These are phyloP conservation scores for Poicephalus gulielmi DNA, from an alignment of 2,113 vertebrate genomes.

Conservation along the genomic window DNA sequence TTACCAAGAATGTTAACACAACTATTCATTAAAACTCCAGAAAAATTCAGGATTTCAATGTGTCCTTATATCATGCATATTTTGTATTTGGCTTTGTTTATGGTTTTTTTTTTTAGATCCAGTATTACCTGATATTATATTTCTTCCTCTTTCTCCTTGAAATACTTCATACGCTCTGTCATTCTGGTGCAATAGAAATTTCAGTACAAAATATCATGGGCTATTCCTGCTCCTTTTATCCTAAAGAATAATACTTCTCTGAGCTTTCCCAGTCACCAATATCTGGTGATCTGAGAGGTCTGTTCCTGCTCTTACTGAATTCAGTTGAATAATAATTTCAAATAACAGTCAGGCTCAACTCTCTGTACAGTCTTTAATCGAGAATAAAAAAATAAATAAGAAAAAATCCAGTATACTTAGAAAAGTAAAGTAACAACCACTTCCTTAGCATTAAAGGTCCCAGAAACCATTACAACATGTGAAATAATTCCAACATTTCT, in stretches of 20 bases:
- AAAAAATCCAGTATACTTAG: not conserved
- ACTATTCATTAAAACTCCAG: conserved; percentile 17
- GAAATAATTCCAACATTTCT: not conserved
- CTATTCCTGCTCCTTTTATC: conserved; percentile 17
- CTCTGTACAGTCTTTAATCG: not conserved
- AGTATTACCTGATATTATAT: not conserved
- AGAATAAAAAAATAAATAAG: not conserved
- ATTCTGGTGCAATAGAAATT: conserved; percentile 36
- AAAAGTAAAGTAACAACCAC: not conserved
- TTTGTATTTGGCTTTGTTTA: not conserved
- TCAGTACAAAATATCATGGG: not conserved
- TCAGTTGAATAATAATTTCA: not conserved
- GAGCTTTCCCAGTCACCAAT: not conserved
- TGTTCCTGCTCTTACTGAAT: not conserved
- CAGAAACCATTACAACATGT: not conserved
- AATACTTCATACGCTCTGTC: not conserved
- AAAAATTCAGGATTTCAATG: not conserved
- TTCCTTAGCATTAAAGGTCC: not conserved
- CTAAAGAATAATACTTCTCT: not conserved
- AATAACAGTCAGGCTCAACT: not conserved
- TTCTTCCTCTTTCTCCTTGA: not conserved
- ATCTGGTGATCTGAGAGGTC: not conserved
- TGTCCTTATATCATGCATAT: not conserved
- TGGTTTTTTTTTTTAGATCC: not conserved
- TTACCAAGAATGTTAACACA: not conserved